Evolutionary conservation across 2,797 vertebrate species (phyloP).

Genomic region (Knipowitschia caucasica): DNA sequence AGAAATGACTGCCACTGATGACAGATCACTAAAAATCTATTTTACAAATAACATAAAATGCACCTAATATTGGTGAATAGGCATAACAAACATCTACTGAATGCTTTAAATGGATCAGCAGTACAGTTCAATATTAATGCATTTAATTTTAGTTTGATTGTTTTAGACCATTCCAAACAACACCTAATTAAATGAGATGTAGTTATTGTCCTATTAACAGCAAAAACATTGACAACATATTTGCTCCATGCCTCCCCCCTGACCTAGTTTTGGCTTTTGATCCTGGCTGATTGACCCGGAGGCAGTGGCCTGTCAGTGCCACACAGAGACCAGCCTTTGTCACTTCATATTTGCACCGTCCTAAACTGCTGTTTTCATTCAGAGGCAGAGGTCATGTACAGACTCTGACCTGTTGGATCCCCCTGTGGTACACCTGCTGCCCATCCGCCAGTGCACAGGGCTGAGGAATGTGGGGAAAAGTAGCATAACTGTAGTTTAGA

Average conservation of each 20-base stretch:
- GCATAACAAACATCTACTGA: background rate
- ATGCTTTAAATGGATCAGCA: background rate
- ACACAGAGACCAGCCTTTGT: slow-evolving; percentile 79
- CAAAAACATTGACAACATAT: slow-evolving; percentile 6
- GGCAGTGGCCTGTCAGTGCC: slow-evolving; percentile 77
- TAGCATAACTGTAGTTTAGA: background rate
- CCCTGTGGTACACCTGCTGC: slow-evolving; percentile 59
- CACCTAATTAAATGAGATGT: slow-evolving; percentile 2
- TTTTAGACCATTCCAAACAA: background rate
- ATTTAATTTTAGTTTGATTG: too few relatives aligned
- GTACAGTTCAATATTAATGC: background rate
- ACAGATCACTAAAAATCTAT: too few relatives aligned
- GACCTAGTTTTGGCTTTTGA: slow-evolving; percentile 93
- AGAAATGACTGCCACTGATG: too few relatives aligned
- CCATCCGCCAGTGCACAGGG: slow-evolving; percentile 32
- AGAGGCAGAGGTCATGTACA: slow-evolving; percentile 61
- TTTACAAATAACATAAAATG: too few relatives aligned
- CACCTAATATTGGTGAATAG: too few relatives aligned
- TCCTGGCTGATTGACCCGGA: slow-evolving; percentile 80
- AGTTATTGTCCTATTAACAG: slow-evolving; percentile 19
- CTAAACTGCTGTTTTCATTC: slow-evolving; percentile 59
- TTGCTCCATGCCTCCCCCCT: slow-evolving; percentile 65
- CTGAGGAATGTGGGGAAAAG: slow-evolving; percentile 32
- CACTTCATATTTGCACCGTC: slow-evolving; percentile 79
- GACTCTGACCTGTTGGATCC: slow-evolving; percentile 36